Conservation (phyloP, 2,113 vertebrate genomes). For the Nerophis ophidion region DNA sequence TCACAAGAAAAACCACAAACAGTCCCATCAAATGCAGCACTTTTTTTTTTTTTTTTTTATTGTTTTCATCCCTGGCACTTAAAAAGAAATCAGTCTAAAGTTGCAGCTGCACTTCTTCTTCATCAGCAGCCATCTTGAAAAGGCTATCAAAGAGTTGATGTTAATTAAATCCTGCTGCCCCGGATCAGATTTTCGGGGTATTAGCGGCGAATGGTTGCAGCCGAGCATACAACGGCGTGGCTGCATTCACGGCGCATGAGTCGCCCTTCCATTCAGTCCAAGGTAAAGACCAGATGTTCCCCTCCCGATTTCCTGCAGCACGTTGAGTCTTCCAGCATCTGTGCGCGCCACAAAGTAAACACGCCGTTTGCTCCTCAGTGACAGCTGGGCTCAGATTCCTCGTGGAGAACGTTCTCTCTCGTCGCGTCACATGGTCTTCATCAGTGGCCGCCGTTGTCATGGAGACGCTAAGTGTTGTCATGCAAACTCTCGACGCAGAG, state of each 20-base stretch:
- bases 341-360: constrained; percentile 23
- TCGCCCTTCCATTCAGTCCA: constrained; percentile 62
- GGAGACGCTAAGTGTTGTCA: neutral
- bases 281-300: constrained; percentile 71
- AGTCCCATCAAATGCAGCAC: neutral
- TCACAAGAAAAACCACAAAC: constrained; percentile 14
- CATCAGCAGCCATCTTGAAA: constrained; percentile 23
- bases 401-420: neutral
- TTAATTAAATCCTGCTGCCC: constrained; percentile 59
- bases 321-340: constrained; percentile 65
- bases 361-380: neutral
- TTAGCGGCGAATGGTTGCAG: constrained; percentile 63
- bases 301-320: constrained; percentile 64
- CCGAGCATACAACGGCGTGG: constrained; percentile 64
- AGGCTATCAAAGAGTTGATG: constrained; percentile 46
- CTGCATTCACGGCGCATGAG: constrained; percentile 62
- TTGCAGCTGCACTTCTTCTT: constrained; percentile 27
- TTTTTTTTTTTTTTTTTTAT: constrained; percentile 19
- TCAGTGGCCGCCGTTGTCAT: neutral
- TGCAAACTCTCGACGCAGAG: neutral
- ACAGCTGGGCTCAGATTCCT: neutral
- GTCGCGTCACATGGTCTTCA: constrained; percentile 6
- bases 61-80: constrained; percentile 7
- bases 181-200: constrained; percentile 53
- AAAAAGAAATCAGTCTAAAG: constrained; percentile 16